Conservation (phyloP, 2,113 vertebrate genomes). For the Oreocharis arfaki region DNA sequence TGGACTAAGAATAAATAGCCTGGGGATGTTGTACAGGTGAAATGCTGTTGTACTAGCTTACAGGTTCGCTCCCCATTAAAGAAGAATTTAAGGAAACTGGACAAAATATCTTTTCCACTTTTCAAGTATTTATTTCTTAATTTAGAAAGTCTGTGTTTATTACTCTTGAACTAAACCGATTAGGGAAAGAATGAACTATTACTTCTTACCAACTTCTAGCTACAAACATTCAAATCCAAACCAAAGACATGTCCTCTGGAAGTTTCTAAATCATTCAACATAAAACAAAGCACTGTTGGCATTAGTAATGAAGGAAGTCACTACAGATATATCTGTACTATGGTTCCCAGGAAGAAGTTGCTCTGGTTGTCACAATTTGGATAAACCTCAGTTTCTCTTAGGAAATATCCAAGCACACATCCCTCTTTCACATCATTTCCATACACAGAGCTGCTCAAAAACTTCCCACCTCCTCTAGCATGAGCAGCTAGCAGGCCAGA, state of each 20-base stretch:
- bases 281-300: neutral
- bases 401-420: neutral
- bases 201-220: neutral
- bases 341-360: rapidly evolving
- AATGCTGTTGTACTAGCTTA: neutral
- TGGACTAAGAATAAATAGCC: neutral
- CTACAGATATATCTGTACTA: neutral
- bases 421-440: neutral
- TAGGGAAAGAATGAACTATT: neutral
- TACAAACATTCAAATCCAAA: neutral
- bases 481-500: neutral
- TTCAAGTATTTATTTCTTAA: neutral
- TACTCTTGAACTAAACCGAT: neutral
- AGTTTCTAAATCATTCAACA: neutral
- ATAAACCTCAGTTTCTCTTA: neutral
- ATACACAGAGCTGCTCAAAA: neutral
- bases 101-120: neutral
- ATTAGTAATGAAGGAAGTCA: neutral
- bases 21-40: neutral
- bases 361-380: neutral
- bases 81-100: neutral
- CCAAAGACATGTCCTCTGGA: neutral
- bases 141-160: neutral
- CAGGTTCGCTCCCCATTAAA: neutral
- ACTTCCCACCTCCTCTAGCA: rapidly evolving